Evolutionary conservation across 1,140 invertebrate species (phyloP), one percentile per base, ranked within the genome.

Genomic region (Orius laevigatus): DNA sequence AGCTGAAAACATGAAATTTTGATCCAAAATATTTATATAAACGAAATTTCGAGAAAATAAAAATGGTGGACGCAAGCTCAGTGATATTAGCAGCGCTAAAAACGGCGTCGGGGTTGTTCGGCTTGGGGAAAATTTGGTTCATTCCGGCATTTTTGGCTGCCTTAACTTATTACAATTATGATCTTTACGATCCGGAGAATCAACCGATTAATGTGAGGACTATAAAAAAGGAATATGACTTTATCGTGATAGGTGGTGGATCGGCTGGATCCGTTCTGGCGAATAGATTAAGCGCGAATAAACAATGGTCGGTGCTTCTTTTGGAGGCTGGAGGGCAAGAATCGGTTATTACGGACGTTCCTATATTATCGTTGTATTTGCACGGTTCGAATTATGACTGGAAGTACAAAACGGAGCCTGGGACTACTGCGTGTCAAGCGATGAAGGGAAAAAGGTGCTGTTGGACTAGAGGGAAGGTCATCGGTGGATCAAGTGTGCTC

Each of bases 311-410:
- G 46, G 78, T 92, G 0, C 64, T 93, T 12, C 61, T 94, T 4
- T 54, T 94, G 14, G 90, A 94, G 66, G 88, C 88, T 0, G 90
- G 89, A 1, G 84, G 81, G 1, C 80, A 85, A 46, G 87, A 92
- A 56, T 80, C 78, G 0, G 76, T 85, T 56, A 79, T 88, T 25
- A 79, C 81, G 0, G 79, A 84, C 58, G 84, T 89, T 5, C 86
- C 86, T 0, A 70, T 84, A 38, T 63, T 89, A 0, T 89, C 86
- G 12, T 63, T 89, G 3, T 89, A 86, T 58, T 67, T 93, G 39
- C 88, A 92, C 61, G 85, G 87, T 52, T 25, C 25, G 25, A 25
- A 25, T 25, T 25, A 25, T 53, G 90, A 95, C 64, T 96, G 91
- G 92, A 81, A 86, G 58, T 93, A 91, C 62, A 73, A 80, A 68